A percentile compares a stretch with the other conserved stretches of the same genome.
Evolutionary conservation across 2,888 invertebrate species (phyloP).

Genomic region (Trimorus sp.): DNA sequence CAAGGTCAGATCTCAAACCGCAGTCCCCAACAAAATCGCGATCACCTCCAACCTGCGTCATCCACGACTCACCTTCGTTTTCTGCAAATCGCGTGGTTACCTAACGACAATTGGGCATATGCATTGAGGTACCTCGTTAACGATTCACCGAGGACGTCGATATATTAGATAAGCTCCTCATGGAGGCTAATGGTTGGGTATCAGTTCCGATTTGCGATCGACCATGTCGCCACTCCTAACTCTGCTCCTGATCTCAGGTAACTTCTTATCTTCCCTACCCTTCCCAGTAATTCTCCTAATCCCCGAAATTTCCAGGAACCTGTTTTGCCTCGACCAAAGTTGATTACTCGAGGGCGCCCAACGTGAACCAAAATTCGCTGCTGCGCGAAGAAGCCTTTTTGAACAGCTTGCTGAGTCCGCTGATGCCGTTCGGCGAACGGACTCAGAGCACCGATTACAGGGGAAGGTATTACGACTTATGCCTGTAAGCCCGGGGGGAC

Average conservation of each 20-base stretch:
- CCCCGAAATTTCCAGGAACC: not conserved
- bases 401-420: slow-evolving; percentile 62
- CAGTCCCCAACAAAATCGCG: too few species aligned
- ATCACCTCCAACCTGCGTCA: too few species aligned
- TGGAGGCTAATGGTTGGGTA: slow-evolving; percentile 23
- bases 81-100: slow-evolving; percentile 82
- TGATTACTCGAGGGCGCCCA: not conserved
- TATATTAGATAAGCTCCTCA: slow-evolving; percentile 52
- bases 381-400: slow-evolving; percentile 59
- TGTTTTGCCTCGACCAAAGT: not conserved
- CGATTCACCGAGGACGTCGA: slow-evolving; percentile 45
- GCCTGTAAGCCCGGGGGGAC: slow-evolving; percentile 73
- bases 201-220: slow-evolving; percentile 42
- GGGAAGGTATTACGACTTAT: slow-evolving; percentile 70
- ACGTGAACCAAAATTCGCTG: slow-evolving; percentile 42
- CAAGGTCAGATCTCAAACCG: too few species aligned
- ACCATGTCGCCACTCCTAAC: slow-evolving; percentile 21
- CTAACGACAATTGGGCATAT: slow-evolving; percentile 31
- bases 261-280: too few species aligned
- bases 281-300: too few species aligned
- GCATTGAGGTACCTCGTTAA: slow-evolving; percentile 48
- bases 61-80: too few species aligned
- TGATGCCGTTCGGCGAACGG: not conserved
- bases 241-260: slow-evolving; percentile 35
- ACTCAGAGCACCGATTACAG: slow-evolving; percentile 26